Base-by-base conservation (phyloP, 1,140 invertebrate genomes). In the Heterodera schachtii region DNA sequence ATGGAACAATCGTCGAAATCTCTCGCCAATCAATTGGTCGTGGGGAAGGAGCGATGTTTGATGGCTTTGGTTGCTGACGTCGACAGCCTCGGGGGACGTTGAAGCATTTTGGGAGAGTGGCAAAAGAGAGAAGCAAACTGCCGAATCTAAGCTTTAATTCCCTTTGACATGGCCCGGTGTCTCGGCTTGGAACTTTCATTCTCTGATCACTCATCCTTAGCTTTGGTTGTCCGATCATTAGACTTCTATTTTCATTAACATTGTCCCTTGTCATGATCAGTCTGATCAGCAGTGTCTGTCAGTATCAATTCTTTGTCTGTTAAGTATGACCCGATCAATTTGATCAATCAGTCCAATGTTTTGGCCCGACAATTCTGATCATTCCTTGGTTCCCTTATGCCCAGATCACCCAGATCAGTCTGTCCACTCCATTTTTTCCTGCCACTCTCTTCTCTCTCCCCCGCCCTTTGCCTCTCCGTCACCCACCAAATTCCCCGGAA, bases 11-110 rank as follows among this genome's bases (percentile, higher is more conserved):
- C 69, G 9, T 41, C 9, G 44, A 41, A 21, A 43, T 71, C 19
- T 11, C 69, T 71, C 69, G 21, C 69, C 69, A 71, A 71, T 71
- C 69, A 71, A 46, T 71, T 71, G 41, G 44, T 71, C 44, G 69
- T 7, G 31, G 57, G 13, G 57, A 64, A 5, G 57, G 5, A 19
- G 57, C 13, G 19, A 64, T 60, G 57, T 64, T 64, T 64, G 16
- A 19, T 64, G 57, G 57, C 57, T 64, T 64, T 64, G 57, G 16
- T n/a, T 64, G 57, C 57, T 64, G 57, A 64, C 57, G 57, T 64
- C 57, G 57, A 64, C 57, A 19, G 57, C 57, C 57, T 64, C 57
- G 57, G 57, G 57, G 57, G 57, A 19, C 57, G 57, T 64, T 52
- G 6, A 11, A 52, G 11, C 6, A 52, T 6, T 52, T 64, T 64